Conservation (phyloP, 2,888 invertebrate genomes). For the Ichneumoninae sp. region DNA sequence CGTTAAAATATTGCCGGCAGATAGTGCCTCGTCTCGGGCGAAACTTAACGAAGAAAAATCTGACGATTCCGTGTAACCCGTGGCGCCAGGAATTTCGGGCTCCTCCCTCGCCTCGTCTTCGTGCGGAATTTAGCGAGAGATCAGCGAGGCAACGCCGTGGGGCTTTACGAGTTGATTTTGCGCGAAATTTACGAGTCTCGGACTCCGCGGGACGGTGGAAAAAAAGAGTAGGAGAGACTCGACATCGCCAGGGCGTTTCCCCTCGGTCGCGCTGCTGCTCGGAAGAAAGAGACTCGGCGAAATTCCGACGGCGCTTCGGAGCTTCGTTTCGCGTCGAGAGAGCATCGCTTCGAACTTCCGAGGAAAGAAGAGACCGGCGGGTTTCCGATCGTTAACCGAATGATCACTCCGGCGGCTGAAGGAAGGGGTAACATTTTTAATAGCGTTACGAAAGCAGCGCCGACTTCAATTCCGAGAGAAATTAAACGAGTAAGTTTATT, state of each 20-base stretch:
- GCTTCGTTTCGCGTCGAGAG: neutral
- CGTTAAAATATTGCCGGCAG: neutral
- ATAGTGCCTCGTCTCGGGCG: neutral
- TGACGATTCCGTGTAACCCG: neutral
- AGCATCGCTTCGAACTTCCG: constrained; percentile 10
- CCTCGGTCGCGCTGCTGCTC: constrained; percentile 37
- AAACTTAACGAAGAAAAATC: neutral
- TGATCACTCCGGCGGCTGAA: constrained; percentile 1
- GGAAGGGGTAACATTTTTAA: constrained; percentile 68
- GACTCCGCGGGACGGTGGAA: constrained; percentile 49
- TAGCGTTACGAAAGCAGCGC: constrained; percentile 47
- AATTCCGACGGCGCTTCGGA: constrained; percentile 18
- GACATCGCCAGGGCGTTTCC: constrained; percentile 52
- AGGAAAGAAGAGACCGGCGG: constrained; percentile 2
- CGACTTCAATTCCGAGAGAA: constrained; percentile 6
- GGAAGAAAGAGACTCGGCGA: constrained; percentile 8
- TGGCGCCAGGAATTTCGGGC: neutral
- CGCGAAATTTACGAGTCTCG: constrained; percentile 61
- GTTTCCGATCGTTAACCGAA: constrained; percentile 70
- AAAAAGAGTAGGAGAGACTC: constrained; percentile 15
- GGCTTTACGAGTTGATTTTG: constrained; percentile 57
- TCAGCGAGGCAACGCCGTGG: constrained; percentile 27
- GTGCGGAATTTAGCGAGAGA: constrained; percentile 44
- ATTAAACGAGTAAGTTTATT: neutral
- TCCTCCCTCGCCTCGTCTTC: neutral